Base-by-base conservation (phyloP, 1,140 invertebrate genomes). In the Ceratosolen fusciceps region DNA sequence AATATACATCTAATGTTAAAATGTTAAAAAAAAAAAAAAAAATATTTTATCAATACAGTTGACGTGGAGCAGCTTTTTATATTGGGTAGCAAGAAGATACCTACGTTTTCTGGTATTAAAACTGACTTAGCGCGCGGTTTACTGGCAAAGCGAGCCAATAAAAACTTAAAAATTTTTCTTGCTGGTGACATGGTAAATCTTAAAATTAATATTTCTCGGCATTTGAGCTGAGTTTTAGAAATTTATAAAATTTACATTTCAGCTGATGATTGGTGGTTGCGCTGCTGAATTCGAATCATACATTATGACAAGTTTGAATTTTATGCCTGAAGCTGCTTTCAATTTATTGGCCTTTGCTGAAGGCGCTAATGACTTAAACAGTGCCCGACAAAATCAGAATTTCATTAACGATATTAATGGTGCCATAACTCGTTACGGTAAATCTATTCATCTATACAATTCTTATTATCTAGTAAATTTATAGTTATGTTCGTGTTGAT, bases 21-120 rank as follows among this genome's bases (percentile, higher is more conserved):
- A 26, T 34, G 29, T 34, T 21, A 34, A 21, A 14, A 74, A 21
- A 9, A 58, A 26, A 31, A 24, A 21, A 43, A 9, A 31, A 14
- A 60, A 16, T 39, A 39, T 58, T 9, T 70, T 76, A 74, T 84
- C 3, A 7, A 88, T 90, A n/a, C 84, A 97, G 96, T 96, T 58
- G 91, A 94, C 79, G 95, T 96, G 93, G 92, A 92, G 71, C 87
- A 93, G 65, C 94, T 96, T 76, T 90, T 96, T 12, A 88, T 89
- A 34, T 88, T 90, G 43, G 92, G 93, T 10, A 91, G 91, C 5
- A 86, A 88, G 0, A 84, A 89, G 58, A 92, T 97, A 73, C 93
- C 95, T 1, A 95, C 93, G 47, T 94, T 97, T 83, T 92, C 90
- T 60, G 96, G 96, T 4, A 91, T 96, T 21, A 96, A 95, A 87